Conservation (phyloP, 2,888 invertebrate genomes). For the Hypselothyrea guttata region DNA sequence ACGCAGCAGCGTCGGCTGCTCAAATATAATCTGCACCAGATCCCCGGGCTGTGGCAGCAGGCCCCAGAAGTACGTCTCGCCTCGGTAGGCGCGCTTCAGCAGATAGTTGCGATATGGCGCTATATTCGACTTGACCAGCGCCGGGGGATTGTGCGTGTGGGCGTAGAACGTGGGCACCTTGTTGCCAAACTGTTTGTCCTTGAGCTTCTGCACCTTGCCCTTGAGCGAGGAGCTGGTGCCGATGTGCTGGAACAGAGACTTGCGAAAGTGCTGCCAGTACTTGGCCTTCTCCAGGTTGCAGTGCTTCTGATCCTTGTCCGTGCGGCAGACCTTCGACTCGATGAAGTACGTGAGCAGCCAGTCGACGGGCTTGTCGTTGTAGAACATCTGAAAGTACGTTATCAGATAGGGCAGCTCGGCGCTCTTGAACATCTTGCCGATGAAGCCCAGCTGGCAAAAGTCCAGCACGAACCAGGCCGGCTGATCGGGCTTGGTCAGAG, state of each 20-base stretch:
- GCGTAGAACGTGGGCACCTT: conserved; percentile 90
- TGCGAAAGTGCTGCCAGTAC: conserved; percentile 93
- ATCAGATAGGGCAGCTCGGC: conserved; percentile 92
- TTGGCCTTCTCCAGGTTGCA: conserved; percentile 90
- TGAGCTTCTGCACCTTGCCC: conserved; percentile 97
- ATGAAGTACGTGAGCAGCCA: conserved; percentile 96
- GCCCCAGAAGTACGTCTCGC: conserved; percentile 96
- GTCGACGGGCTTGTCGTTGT: conserved; percentile 97
- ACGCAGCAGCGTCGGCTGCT: conserved; percentile 84
- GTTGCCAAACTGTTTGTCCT: conserved; percentile 93
- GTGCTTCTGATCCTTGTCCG: conserved; percentile 91
- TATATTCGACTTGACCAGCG: conserved; percentile 87
- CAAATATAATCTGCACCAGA: conserved; percentile 90
- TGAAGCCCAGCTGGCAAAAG: conserved; percentile 96
- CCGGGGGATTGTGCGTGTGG: conserved; percentile 88
- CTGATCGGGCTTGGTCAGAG: conserved; percentile 83
- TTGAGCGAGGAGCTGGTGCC: conserved; percentile 96
- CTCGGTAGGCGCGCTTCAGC: conserved; percentile 91
- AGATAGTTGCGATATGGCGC: conserved; percentile 91
- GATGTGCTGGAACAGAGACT: conserved; percentile 97
- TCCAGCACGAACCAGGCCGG: conserved; percentile 94
- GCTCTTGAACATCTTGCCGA: conserved; percentile 95
- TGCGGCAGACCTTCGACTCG: conserved; percentile 93
- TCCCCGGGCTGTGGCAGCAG: conserved; percentile 92
- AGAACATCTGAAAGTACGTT: conserved; percentile 97